Evolutionary conservation across 2,888 invertebrate species (phyloP).

Genomic region (Nymphalis c-album): DNA sequence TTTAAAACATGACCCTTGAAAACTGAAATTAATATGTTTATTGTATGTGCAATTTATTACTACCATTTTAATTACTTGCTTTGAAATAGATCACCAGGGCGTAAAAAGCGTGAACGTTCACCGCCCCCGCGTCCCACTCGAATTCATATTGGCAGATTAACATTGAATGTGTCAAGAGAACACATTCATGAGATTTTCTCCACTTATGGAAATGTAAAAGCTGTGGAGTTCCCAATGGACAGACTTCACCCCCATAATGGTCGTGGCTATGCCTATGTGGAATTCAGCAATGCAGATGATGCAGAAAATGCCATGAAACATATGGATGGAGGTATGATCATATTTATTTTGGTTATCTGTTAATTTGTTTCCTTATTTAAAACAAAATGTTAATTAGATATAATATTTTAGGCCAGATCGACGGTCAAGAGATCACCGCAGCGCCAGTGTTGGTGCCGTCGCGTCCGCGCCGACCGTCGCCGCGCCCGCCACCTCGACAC

Average conservation of each 20-base stretch:
- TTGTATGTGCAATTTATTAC: too few species aligned
- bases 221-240: conserved; percentile 94
- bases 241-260: conserved; percentile 93
- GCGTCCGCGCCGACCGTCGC: conserved; percentile 83
- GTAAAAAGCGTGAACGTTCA: conserved; percentile 90
- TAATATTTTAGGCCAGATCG: conserved; percentile 88
- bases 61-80: neutral
- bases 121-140: conserved; percentile 95
- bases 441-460: conserved; percentile 93
- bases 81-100: conserved; percentile 77
- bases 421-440: conserved; percentile 97
- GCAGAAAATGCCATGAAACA: conserved; percentile 99
- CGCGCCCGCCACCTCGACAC: conserved; percentile 79
- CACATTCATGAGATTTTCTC: conserved; percentile 95
- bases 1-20: too few species aligned
- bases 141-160: conserved; percentile 96
- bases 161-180: conserved; percentile 94
- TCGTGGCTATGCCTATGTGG: conserved; percentile 97
- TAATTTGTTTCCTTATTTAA: neutral
- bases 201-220: conserved; percentile 92
- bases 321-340: conserved; percentile 95
- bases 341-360: neutral
- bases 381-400: neutral
- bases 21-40: too few species aligned
- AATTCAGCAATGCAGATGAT: conserved; percentile 95